These are phyloP conservation scores for Anorthoa munda DNA, from an alignment of 2,888 invertebrate genomes.

Conservation along the genomic window DNA sequence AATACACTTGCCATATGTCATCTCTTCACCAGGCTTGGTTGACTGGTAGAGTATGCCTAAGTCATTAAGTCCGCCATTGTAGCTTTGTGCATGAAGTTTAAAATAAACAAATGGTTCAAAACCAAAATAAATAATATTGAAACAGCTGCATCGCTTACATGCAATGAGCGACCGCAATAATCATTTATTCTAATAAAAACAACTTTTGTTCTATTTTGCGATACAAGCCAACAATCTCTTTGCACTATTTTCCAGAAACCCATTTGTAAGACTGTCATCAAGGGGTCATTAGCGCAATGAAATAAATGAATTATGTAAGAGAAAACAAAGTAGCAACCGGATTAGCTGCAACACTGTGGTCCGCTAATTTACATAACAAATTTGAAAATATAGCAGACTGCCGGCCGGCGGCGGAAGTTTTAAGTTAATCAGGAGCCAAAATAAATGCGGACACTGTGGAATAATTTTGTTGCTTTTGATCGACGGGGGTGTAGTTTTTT, in stretches of 20 bases:
- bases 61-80: too few relatives aligned
- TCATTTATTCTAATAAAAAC: neutral
- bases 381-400: conserved; percentile 49
- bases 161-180: too few relatives aligned
- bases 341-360: conserved; percentile 57
- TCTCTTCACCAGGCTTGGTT: too few relatives aligned
- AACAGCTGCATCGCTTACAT: neutral
- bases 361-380: conserved; percentile 57
- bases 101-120: too few relatives aligned
- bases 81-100: too few relatives aligned
- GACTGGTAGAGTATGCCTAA: too few relatives aligned
- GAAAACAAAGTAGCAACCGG: conserved; percentile 46
- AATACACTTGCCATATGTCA: too few relatives aligned
- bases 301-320: conserved; percentile 59
- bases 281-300: conserved; percentile 53
- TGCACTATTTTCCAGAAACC: conserved; percentile 27
- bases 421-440: conserved; percentile 43
- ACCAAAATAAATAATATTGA: too few relatives aligned
- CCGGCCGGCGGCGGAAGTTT: conserved; percentile 35
- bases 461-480: conserved; percentile 26
- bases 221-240: neutral
- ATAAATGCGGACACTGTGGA: conserved; percentile 9
- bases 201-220: neutral
- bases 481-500: neutral
- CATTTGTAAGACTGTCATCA: conserved; percentile 53